Base-by-base conservation (phyloP, 1,140 invertebrate genomes). In the Drosophila sp. region DNA sequence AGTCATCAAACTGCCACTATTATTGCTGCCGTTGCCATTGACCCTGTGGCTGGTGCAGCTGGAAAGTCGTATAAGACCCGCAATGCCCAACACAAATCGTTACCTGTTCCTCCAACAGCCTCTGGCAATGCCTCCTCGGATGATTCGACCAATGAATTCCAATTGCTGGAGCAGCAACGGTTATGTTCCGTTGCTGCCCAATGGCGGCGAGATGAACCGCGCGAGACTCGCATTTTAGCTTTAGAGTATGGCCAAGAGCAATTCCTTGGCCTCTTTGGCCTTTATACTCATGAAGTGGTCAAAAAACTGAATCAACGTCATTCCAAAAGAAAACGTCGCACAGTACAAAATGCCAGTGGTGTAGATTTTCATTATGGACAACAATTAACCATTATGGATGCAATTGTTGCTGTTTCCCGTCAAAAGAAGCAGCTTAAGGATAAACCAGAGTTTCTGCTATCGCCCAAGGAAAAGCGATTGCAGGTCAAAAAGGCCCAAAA, bases 321-420 rank as follows among this genome's bases (percentile, higher is more conserved):
- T 40, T 91, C 91, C n/a, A 90, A 92, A 57, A 76, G 91, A 11
- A 91, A 90, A 66, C 89, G 90, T 10, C 89, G 91, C 25, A 90
- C 80, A 17, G 90, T 92, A 1, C 80, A 90, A 32, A 92, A 83
- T 40, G 91, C 87, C 6, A 91, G 90, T 38, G 79, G 85, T 7
- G 73, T 78, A 17, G 91, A 90, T 58, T 92, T 86, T 66, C 91
- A 91, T 54, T 92, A 92, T 61, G 91, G 91, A n/a, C 90, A 90
- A 29, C 78, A 87, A 60, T 3, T 89, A 35, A 63, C 66, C 11
- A 63, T 70, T 44, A 69, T 92, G 66, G 91, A 92, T 68, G 68
- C 67, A 3, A n/a, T 60, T n/a, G 27, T 63, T 1, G 77, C 77
- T 29, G 44, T 50, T 10, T 50, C 44, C 7, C 72, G 80, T 11